A percentile compares a stretch with the other conserved stretches of the same genome.
Evolutionary conservation across 2,113 vertebrate species (phyloP).

Genomic region (Lethenteron reissneri): DNA sequence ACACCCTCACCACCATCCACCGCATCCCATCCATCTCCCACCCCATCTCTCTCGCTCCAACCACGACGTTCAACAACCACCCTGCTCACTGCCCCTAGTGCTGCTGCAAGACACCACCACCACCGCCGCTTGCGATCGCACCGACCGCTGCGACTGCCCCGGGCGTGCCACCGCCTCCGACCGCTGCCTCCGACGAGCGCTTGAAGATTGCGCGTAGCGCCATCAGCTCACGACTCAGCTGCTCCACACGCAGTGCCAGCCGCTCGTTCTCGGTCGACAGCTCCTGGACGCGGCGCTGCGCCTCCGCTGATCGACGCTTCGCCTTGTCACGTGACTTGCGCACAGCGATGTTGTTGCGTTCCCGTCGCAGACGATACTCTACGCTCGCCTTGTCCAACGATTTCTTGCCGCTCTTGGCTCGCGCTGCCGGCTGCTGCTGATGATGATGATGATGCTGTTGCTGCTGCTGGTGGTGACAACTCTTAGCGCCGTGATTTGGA

Average conservation of each 20-base stretch:
- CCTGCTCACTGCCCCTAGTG: neutral
- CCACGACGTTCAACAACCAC: neutral
- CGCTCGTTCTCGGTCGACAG: conserved; percentile 68
- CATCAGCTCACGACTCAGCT: conserved; percentile 76
- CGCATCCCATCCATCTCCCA: neutral
- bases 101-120: neutral
- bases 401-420: conserved; percentile 30
- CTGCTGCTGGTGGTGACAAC: too few species aligned
- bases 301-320: conserved; percentile 84
- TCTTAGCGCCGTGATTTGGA: too few species aligned
- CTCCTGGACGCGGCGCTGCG: conserved; percentile 87
- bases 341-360: conserved; percentile 95
- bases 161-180: conserved; percentile 30
- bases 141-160: neutral
- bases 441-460: too few species aligned
- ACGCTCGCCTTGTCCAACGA: conserved; percentile 68
- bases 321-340: conserved; percentile 93
- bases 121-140: neutral
- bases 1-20: neutral
- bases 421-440: too few species aligned
- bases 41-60: neutral
- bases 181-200: conserved; percentile 72
- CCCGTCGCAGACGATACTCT: conserved; percentile 74
- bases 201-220: conserved; percentile 84
- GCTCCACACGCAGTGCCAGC: conserved; percentile 74